phyloP scores from a whole-genome alignment of 2,888 invertebrate species.

The Ditylenchus weischeri region DNA sequence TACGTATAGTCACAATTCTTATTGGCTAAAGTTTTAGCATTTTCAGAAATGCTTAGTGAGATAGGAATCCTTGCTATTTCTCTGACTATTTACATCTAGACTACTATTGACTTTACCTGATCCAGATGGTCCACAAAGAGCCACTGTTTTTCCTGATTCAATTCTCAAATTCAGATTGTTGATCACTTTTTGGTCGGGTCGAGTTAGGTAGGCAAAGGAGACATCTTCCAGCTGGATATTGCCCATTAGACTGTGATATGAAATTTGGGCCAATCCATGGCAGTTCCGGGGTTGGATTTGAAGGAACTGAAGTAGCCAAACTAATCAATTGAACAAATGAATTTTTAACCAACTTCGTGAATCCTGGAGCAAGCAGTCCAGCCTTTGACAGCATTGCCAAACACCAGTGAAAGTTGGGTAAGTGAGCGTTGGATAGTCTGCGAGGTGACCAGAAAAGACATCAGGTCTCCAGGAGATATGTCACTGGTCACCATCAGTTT shows the following conservation, averaged over 20 bases:
- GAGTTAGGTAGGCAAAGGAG: conserved; percentile 80
- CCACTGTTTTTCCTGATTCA: conserved; percentile 82
- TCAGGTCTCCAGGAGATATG: conserved; percentile 82
- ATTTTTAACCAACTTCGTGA: conserved; percentile 17
- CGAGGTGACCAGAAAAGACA: conserved; percentile 91
- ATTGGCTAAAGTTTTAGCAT: background rate
- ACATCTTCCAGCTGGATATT: conserved; percentile 82
- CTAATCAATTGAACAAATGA: background rate
- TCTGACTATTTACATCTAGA: background rate
- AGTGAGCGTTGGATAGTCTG: conserved; percentile 91
- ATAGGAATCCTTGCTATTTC: too few species aligned
- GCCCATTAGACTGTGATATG: conserved; percentile 72
- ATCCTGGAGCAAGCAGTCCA: conserved; percentile 28
- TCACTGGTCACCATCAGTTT: conserved; percentile 78
- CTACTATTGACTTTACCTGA: conserved; percentile 67
- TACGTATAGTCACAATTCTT: too few species aligned
- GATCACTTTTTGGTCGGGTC: conserved; percentile 67
- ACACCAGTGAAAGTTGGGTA: conserved; percentile 81
- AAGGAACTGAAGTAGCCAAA: conserved; percentile 10
- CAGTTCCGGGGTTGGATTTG: conserved; percentile 59
- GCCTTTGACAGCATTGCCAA: conserved; percentile 84
- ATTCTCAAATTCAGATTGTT: conserved; percentile 77
- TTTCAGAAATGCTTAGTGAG: background rate
- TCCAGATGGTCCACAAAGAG: conserved; percentile 87
- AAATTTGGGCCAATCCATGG: conserved; percentile 70